Base-by-base conservation (phyloP, 1,140 invertebrate species). In the Manduca sexta region DNA sequence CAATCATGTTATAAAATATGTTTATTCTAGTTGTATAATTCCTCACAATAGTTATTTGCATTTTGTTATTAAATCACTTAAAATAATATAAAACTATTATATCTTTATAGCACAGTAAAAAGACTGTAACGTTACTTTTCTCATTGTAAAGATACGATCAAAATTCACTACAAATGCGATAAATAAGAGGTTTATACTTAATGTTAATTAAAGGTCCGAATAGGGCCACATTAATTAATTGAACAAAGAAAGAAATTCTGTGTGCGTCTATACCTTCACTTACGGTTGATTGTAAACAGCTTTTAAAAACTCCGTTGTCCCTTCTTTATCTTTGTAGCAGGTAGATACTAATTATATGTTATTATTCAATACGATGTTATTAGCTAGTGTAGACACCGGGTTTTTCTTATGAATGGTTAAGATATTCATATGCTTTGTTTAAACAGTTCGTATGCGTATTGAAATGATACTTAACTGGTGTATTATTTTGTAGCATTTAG, bases 351-450 rank as follows among this genome's bases (percentile, higher is more conserved):
- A 79, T 79, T 76, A 76, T 73, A 76, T 74, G 66, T 76, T 74
- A 76, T 79, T 79, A 79, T 76, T 74, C 74, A 71, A 76, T 73
- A 76, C 69, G 71, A 74, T 74, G 71, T 74, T 70, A 76, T 79
- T 76, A 76, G 58, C 58, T 67, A 73, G 69, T 60, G 48, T 61
- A 63, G 55, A 60, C 57, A 51, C 48, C 56, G 64, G 54, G 45
- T 39, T 56, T 49, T 44, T 56, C 50, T 69, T 65, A 67, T 64
- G 67, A 72, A 56, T 39, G 58, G 45, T 31, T 53, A 51, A 54
- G 51, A 56, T 47, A 60, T 54, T 56, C 60, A 61, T 56, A 54
- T 63, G 59, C 63, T 50, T 47, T 61, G 65, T 62, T 66, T 52
- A 61, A 61, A 64, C 63, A 61, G 57, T 45, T 52, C 49, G 51